phyloP scores from a whole-genome alignment of 2,113 vertebrate genomes.

The Cryptotis parvus region DNA sequence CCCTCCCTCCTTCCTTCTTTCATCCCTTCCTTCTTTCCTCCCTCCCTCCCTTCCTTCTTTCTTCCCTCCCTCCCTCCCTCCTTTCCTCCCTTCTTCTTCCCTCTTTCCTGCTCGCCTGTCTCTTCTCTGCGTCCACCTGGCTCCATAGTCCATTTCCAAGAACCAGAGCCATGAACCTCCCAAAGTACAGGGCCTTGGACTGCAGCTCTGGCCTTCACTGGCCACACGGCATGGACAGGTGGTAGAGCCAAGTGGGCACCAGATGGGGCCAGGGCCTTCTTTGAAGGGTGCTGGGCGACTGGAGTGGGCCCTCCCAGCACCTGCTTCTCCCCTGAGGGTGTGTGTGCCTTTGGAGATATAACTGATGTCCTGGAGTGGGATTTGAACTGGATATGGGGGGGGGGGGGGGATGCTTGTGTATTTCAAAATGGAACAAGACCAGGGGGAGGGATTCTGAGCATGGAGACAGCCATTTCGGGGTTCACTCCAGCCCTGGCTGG shows the following conservation, averaged over 20 bases:
- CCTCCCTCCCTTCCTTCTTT: neutral
- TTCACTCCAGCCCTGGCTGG: neutral
- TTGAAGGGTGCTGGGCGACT: neutral
- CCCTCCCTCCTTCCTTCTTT: too few relatives aligned
- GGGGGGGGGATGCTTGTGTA: neutral
- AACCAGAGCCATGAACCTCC: neutral
- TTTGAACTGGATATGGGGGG: neutral
- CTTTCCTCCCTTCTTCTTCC: neutral
- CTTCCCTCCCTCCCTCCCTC: neutral
- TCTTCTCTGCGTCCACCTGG: too few relatives aligned
- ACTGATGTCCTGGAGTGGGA: neutral
- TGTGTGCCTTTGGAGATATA: neutral
- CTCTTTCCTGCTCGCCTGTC: neutral
- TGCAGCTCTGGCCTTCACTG: constrained; percentile 7
- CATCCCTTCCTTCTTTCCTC: neutral
- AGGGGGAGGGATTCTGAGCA: neutral
- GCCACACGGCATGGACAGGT: neutral
- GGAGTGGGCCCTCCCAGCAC: neutral
- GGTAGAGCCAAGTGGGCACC: neutral
- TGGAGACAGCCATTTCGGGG: neutral
- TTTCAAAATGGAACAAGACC: neutral
- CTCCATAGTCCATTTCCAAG: constrained; percentile 29
- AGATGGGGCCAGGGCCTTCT: neutral
- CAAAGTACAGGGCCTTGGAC: constrained; percentile 27
- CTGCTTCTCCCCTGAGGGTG: neutral